phyloP scores from a whole-genome alignment of 2,888 invertebrate species.

The Heteropelma amictum region DNA sequence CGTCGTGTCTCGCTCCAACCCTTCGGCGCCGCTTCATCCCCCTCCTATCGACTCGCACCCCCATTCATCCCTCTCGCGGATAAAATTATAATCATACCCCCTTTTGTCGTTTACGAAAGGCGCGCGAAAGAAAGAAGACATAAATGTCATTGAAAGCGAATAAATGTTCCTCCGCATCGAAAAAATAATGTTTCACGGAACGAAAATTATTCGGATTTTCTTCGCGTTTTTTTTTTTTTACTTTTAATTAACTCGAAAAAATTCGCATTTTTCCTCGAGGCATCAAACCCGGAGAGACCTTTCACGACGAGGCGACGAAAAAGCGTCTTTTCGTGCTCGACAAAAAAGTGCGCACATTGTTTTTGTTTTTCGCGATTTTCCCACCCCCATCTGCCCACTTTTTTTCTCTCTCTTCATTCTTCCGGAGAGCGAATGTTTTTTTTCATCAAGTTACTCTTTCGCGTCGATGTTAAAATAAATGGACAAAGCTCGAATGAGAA shows the following conservation, averaged over 20 bases:
- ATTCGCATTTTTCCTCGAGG: no score
- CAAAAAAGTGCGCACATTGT: no score
- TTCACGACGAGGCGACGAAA: neutral
- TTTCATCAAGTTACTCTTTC: no score
- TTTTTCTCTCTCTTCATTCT: neutral
- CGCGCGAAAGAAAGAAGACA: neutral
- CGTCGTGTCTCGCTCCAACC: neutral
- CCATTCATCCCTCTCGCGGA: neutral
- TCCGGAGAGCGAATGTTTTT: no score
- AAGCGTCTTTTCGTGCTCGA: neutral
- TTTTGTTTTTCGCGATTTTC: no score
- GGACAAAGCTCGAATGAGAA: no score
- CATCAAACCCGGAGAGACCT: no score
- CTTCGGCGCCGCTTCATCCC: neutral
- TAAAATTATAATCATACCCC: conserved; percentile 17
- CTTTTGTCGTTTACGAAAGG: neutral
- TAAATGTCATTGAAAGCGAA: neutral
- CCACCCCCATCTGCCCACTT: no score
- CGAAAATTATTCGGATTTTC: no score
- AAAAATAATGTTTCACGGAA: neutral
- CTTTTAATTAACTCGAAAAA: no score
- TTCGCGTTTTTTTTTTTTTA: no score
- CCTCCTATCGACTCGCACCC: conserved; percentile 3
- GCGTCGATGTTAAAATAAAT: no score
- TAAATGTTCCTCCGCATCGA: neutral